phyloP scores from a whole-genome alignment of 2,797 vertebrate genomes.

The Scolopax rusticola region DNA sequence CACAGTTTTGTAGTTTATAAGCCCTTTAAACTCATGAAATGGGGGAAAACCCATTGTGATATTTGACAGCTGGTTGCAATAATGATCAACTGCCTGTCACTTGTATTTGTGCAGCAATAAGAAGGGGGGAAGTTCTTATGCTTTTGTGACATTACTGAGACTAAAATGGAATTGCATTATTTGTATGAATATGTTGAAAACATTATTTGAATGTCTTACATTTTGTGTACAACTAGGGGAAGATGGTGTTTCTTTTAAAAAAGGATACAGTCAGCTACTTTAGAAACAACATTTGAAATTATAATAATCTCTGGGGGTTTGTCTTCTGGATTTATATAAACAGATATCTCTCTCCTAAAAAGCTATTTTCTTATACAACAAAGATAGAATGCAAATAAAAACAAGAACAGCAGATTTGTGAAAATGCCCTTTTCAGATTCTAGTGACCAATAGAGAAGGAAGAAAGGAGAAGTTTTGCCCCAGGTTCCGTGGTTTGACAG shows the following conservation, averaged over 20 bases:
- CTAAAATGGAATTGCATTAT: neutral
- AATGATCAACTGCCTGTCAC: slow-evolving; percentile 43
- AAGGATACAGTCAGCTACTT: neutral
- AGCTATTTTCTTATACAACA: neutral
- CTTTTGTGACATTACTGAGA: neutral
- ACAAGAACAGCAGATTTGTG: neutral
- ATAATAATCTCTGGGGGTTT: neutral
- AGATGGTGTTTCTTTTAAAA: neutral
- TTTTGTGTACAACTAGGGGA: neutral
- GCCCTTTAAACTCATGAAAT: slow-evolving; percentile 13
- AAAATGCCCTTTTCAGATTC: neutral
- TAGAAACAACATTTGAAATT: neutral
- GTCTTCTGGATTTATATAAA: neutral
- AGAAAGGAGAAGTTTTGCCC: neutral
- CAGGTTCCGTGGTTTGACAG: neutral
- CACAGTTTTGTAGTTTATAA: slow-evolving; percentile 14
- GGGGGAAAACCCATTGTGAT: neutral
- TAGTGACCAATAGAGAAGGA: neutral
- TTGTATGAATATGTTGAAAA: neutral
- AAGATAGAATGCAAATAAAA: neutral
- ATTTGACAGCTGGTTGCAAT: slow-evolving; percentile 35
- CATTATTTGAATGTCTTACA: neutral
- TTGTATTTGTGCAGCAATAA: neutral
- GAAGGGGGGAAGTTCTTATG: neutral
- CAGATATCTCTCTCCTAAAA: neutral